phyloP scores from a whole-genome alignment of 2,797 vertebrate species.

The Aselliscus stoliczkanus region DNA sequence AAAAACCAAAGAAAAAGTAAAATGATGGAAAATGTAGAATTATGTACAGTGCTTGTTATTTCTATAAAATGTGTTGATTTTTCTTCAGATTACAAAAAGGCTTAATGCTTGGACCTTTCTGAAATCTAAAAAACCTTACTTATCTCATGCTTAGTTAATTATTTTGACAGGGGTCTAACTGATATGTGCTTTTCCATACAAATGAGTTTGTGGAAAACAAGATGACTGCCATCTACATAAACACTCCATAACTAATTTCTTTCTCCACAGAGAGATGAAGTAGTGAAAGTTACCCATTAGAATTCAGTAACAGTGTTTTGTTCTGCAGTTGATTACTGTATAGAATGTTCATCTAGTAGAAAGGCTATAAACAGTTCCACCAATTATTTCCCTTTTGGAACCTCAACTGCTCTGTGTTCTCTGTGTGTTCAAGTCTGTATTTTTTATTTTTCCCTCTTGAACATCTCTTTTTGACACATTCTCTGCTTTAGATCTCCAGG shows the following conservation, averaged over 20 bases:
- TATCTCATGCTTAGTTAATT: constrained; percentile 58
- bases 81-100: background rate
- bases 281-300: constrained; percentile 43
- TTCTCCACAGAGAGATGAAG: constrained; percentile 32
- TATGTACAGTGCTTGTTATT: background rate
- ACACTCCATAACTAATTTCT: background rate
- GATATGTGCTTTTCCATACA: constrained; percentile 25
- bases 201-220: constrained; percentile 9
- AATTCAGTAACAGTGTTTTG: constrained; percentile 37
- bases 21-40: background rate
- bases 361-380: background rate
- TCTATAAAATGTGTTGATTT: constrained; percentile 16
- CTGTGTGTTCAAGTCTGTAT: fast-evolving
- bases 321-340: constrained; percentile 33
- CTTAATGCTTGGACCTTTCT: background rate
- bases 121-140: constrained; percentile 29
- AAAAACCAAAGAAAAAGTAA: background rate
- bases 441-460: background rate
- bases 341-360: constrained; percentile 9
- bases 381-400: background rate
- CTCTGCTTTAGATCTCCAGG: background rate
- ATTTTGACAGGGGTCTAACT: constrained; percentile 38
- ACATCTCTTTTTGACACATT: background rate
- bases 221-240: background rate
- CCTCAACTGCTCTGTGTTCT: background rate